phyloP scores from a whole-genome alignment of 2,113 vertebrate species.

The Rhombomys opimus region DNA sequence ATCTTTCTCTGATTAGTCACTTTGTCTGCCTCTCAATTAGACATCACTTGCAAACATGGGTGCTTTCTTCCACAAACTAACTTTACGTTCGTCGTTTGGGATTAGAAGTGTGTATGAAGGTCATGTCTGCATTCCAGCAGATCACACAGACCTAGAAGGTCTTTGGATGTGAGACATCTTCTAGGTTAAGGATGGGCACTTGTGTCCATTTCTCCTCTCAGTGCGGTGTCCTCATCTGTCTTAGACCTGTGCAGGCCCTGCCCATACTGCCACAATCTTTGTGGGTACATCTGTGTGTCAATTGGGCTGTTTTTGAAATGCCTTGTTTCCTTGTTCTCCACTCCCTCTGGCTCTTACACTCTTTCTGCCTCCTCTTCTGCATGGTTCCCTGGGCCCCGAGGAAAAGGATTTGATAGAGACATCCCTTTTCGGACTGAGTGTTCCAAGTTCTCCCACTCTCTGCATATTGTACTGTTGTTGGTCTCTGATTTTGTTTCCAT shows the following conservation, averaged over 20 bases:
- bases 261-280: neutral
- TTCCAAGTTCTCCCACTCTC: neutral
- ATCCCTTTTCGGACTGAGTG: neutral
- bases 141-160: no score
- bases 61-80: no score
- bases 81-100: no score
- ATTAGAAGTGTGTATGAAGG: no score
- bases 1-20: no score
- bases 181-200: neutral
- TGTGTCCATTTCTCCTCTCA: neutral
- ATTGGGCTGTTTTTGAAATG: neutral
- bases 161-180: neutral
- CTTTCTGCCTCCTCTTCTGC: neutral
- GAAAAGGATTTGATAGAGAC: neutral
- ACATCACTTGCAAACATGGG: no score
- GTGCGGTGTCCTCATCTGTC: neutral
- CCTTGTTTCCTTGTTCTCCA: neutral
- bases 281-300: neutral
- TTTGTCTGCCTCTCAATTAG: no score
- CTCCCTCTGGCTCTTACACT: neutral
- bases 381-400: neutral
- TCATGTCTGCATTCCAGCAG: no score
- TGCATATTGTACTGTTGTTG: neutral
- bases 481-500: neutral
- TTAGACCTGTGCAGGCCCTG: neutral